Percentiles rank a stretch among this genome's conserved stretches.
These are phyloP conservation scores for Nebria ingens DNA, from an alignment of 1,140 invertebrate genomes.

Conservation along the genomic window DNA sequence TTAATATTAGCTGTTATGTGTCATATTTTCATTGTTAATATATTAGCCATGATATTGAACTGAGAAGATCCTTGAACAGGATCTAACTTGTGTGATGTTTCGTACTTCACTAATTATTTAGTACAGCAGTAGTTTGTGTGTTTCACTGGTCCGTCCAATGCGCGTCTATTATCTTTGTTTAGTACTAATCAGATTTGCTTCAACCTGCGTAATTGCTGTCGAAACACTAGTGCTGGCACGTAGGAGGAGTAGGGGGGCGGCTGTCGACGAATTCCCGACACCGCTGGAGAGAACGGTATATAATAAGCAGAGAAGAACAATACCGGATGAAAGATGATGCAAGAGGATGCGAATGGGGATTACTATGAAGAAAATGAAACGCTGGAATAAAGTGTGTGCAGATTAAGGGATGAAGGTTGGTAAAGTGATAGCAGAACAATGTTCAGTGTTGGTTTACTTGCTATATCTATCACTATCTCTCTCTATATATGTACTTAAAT, in stretches of 20 bases:
- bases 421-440: constrained; percentile 11
- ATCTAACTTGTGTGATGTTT: too few relatives aligned
- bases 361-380: constrained; percentile 13
- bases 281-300: constrained; percentile 4
- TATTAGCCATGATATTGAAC: too few relatives aligned
- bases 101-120: too few relatives aligned
- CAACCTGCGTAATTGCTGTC: constrained; percentile 11
- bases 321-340: constrained; percentile 12
- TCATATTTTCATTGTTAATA: too few relatives aligned
- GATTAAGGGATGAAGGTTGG: constrained; percentile 13
- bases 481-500: too few relatives aligned
- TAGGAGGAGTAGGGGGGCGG: neutral
- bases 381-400: constrained; percentile 10
- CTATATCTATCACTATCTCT: constrained; percentile 8
- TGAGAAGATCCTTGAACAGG: too few relatives aligned
- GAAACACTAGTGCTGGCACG: neutral
- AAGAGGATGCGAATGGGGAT: constrained; percentile 10
- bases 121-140: too few relatives aligned
- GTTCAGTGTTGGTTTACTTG: neutral
- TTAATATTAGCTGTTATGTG: too few relatives aligned
- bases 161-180: too few relatives aligned
- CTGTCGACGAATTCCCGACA: neutral
- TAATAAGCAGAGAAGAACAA: neutral
- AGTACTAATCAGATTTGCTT: constrained; percentile 14
- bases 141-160: neutral